Evolutionary conservation across 2,888 invertebrate species (phyloP).

Genomic region (Drosophila gaucha): DNA sequence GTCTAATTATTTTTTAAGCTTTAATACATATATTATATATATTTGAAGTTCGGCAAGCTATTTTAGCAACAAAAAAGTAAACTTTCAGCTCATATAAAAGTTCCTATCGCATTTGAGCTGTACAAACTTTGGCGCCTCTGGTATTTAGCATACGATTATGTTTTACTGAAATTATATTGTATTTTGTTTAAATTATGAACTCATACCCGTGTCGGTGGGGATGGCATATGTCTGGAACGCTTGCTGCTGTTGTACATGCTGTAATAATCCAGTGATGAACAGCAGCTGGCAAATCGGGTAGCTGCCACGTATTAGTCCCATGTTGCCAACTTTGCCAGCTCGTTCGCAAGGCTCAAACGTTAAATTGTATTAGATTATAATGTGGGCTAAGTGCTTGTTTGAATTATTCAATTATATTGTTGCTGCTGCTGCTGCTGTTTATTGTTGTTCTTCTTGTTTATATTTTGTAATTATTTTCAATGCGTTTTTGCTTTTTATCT

Average conservation of each 20-base stretch:
- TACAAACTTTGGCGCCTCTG: constrained; percentile 7
- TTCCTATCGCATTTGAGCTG: constrained; percentile 7
- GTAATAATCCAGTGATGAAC: constrained; percentile 81
- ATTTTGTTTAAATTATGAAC: constrained; percentile 22
- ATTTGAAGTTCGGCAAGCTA: background rate
- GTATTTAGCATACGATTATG: constrained; percentile 35
- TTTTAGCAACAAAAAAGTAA: background rate
- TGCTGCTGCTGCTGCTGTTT: constrained; percentile 28
- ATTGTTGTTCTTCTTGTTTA: constrained; percentile 9
- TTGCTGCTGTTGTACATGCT: constrained; percentile 62
- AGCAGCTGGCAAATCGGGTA: constrained; percentile 79
- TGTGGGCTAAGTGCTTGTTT: constrained; percentile 60
- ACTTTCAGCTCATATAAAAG: constrained; percentile 23
- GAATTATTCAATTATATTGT: constrained; percentile 70
- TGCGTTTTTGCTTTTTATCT: constrained; percentile 12
- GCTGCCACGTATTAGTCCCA: constrained; percentile 83
- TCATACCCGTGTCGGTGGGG: constrained; percentile 35
- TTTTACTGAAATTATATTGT: background rate
- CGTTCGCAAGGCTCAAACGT: constrained; percentile 31
- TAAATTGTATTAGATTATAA: constrained; percentile 61
- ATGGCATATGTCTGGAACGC: constrained; percentile 31
- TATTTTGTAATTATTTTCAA: constrained; percentile 70
- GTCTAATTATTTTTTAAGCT: too few relatives aligned
- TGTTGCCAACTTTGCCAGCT: constrained; percentile 63
- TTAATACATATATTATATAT: background rate